These are phyloP conservation scores for Dynastes grantii DNA, from an alignment of 2,888 invertebrate genomes.

Conservation along the genomic window DNA sequence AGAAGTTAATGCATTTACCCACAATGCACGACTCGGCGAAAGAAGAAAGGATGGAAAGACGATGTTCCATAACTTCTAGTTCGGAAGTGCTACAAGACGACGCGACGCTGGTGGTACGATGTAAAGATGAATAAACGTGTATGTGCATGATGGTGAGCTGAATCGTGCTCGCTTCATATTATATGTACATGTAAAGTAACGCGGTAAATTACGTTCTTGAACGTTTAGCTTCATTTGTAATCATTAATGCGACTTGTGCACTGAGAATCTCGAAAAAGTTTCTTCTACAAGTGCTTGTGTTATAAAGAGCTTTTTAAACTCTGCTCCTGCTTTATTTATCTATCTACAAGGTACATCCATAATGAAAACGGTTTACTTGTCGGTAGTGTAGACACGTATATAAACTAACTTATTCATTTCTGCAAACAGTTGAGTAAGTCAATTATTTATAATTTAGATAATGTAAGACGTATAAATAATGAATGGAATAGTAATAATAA, in stretches of 20 bases:
- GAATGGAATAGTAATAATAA: too few species aligned
- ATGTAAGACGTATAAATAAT: too few species aligned
- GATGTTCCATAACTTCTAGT: constrained; percentile 21
- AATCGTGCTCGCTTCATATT: background rate
- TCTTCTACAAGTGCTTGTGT: too few species aligned
- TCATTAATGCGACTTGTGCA: background rate
- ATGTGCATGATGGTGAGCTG: background rate
- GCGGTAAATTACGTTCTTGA: constrained; percentile 8
- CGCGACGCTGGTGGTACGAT: background rate
- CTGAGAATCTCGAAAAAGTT: background rate
- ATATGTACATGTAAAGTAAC: background rate
- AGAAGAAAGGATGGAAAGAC: constrained; percentile 12
- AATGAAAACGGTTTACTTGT: too few species aligned
- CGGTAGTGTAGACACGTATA: too few species aligned
- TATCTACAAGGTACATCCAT: too few species aligned
- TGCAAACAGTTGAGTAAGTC: too few species aligned
- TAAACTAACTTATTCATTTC: too few species aligned
- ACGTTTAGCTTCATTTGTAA: constrained; percentile 9
- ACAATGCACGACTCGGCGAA: background rate
- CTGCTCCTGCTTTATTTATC: too few species aligned
- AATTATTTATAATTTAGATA: too few species aligned
- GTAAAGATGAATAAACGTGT: background rate
- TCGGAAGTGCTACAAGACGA: constrained; percentile 4
- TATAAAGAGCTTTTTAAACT: too few species aligned
- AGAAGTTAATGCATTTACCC: constrained; percentile 40